phyloP scores from a whole-genome alignment of 2,797 vertebrate genomes.

The Hoplostethus mediterraneus region DNA sequence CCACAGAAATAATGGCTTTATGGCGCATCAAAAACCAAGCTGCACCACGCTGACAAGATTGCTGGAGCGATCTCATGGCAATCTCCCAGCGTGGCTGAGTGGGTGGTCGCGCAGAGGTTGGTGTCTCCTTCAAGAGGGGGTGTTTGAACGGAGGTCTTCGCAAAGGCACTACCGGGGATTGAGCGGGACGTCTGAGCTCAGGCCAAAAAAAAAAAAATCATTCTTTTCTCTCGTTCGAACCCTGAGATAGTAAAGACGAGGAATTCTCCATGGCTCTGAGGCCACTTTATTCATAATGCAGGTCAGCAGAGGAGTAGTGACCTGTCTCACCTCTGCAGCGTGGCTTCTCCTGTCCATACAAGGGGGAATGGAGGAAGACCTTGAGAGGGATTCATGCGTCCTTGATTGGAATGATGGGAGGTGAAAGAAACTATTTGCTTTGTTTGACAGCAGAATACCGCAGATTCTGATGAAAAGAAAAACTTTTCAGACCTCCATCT shows the following conservation, averaged over 20 bases:
- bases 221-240: constrained; percentile 33
- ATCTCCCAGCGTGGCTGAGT: constrained; percentile 64
- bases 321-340: too few relatives aligned
- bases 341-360: too few relatives aligned
- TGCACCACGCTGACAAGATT: constrained; percentile 71
- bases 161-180: background rate
- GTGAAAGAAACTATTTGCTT: background rate
- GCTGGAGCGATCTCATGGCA: constrained; percentile 68
- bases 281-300: too few relatives aligned
- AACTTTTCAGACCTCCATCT: background rate
- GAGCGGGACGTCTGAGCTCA: constrained; percentile 43
- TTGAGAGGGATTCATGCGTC: background rate
- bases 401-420: background rate
- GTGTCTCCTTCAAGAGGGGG: constrained; percentile 57
- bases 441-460: background rate
- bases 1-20: constrained; percentile 82
- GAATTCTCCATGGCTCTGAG: background rate
- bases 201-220: constrained; percentile 20
- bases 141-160: background rate
- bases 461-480: background rate
- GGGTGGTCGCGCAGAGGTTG: constrained; percentile 65
- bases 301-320: too few relatives aligned
- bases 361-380: background rate
- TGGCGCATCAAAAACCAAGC: constrained; percentile 78
- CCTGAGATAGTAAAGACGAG: constrained; percentile 16